Evolutionary conservation across 2,113 vertebrate species (phyloP), one percentile per base, ranked within the genome.

Genomic region (Lota lota): DNA sequence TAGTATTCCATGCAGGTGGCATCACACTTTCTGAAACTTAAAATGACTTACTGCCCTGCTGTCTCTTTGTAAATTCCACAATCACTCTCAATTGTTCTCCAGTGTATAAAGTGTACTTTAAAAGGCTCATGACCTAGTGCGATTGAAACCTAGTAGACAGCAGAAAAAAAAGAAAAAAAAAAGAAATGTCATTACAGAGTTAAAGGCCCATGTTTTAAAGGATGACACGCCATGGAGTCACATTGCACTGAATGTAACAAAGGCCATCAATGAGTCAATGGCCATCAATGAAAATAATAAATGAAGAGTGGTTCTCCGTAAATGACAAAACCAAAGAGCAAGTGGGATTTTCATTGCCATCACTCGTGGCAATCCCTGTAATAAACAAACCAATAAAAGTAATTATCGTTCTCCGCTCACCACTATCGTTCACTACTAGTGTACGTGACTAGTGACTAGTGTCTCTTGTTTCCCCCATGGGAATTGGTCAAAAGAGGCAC

Each of bases 171-270:
- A 56, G 1, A 18, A 17, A 20, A 70, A 14, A 63, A 53, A 63
- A 78, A 78, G 78, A 86, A 82, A 89, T 86, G 83, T 86, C 84
- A 87, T 89, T 87, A 88, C 77, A 79, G 77, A 82, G 78, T 83
- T 76, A 79, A 85, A 79, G 80, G 5, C 40, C 40, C 0, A 14
- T 17, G 68, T 64, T 86, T 85, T 76, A 67, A 74, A 79, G 83
- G 81, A 86, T 83, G 79, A 88, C 80, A 83, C 73, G 79, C 79
- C 72, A 1, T 68, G 68, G 68, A 77, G 74, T 84, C 66, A 51
- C 65, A 63, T 60, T 28, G 61, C 68, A 19, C 61, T 15, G 63
- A 77, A 77, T 50, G 73, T 79, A 79, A 86, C 64, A 64, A 47
- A 47, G 40, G 7, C 61, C 66, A 69, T 70, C 68, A 21, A 56